Base-by-base conservation (phyloP, 2,888 invertebrate genomes). In the Melikaiella ostensackeni region DNA sequence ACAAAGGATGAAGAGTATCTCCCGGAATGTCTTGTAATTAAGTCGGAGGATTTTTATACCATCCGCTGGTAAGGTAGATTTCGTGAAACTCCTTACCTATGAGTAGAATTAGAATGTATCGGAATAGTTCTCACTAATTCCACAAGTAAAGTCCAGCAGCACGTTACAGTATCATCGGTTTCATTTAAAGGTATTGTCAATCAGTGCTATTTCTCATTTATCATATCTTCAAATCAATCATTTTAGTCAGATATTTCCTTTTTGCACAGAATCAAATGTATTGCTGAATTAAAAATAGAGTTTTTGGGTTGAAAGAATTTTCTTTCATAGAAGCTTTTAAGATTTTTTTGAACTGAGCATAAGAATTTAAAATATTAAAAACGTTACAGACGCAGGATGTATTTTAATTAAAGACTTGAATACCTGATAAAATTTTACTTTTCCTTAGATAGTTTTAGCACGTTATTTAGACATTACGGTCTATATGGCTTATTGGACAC, bases 21-120 rank as follows among this genome's bases (percentile, higher is more conserved):
- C 74, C 42, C 55, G 13, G 30, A 4, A 9, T 79, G 75, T 77
- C 76, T 74, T 73, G 50, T 62, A 75, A 75, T n/a, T 50, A 2
- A n/a, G n/a, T n/a, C 42, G 3, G 16, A 16, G 42, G 50, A 50
- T 8, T 50, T 2, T n/a, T 50, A 16, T 8, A 50, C 2, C n/a
- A 50, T 50, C n/a, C n/a, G 50, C 50, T 50, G n/a, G n/a, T 2
- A n/a, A 50, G 50, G 5, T 50, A n/a, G n/a, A 50, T 50, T 8
- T 5, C 7, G 7, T 5, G 8, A n/a, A 50, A 50, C 50, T 50
- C 19, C 7, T 2, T 50, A n/a, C 7, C 50, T n/a, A 2, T 16
- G 8, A 50, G n/a, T n/a, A n/a, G 13, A n/a, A n/a, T 50, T 50
- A 2, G 2, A 8, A 50, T 16, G 42, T 42, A 42, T 42, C 42